Percentiles rank a stretch among this genome's conserved stretches.
Evolutionary conservation across 1,140 invertebrate species (phyloP).

Genomic region (Drosophila orena): DNA sequence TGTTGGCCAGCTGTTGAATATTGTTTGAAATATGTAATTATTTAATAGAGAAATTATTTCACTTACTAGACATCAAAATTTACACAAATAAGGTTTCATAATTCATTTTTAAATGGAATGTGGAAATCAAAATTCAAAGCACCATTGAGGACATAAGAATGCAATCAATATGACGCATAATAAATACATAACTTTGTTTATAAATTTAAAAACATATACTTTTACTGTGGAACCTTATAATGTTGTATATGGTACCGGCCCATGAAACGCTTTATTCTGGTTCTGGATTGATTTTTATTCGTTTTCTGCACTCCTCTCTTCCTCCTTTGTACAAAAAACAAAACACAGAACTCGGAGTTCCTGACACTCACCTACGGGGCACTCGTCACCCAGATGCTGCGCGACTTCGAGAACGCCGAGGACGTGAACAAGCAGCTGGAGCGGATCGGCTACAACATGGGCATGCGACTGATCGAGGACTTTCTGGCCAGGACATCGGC

Average conservation of each 20-base stretch:
- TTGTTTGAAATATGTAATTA: slow-evolving; percentile 3
- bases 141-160: neutral
- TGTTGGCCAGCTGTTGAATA: no score
- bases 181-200: slow-evolving; percentile 28
- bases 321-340: slow-evolving; percentile 22
- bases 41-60: neutral
- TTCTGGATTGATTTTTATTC: slow-evolving; percentile 46
- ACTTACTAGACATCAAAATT: neutral
- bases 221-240: neutral
- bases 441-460: slow-evolving; percentile 99
- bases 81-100: neutral
- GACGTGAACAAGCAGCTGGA: slow-evolving; percentile 98
- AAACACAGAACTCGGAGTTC: slow-evolving; percentile 95
- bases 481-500: slow-evolving; percentile 96
- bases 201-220: slow-evolving; percentile 1
- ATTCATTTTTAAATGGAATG: slow-evolving; percentile 4
- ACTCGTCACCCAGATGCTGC: slow-evolving; percentile 97
- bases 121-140: slow-evolving; percentile 17
- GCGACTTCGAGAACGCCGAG: slow-evolving; percentile 98
- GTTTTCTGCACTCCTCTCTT: slow-evolving; percentile 31
- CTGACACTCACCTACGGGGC: slow-evolving; percentile 99
- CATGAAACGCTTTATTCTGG: slow-evolving; percentile 11
- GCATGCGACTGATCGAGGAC: slow-evolving; percentile 98
- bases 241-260: neutral
- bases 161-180: slow-evolving; percentile 4